Conservation (phyloP, 2,113 vertebrate species). For the Prionailurus bengalensis region DNA sequence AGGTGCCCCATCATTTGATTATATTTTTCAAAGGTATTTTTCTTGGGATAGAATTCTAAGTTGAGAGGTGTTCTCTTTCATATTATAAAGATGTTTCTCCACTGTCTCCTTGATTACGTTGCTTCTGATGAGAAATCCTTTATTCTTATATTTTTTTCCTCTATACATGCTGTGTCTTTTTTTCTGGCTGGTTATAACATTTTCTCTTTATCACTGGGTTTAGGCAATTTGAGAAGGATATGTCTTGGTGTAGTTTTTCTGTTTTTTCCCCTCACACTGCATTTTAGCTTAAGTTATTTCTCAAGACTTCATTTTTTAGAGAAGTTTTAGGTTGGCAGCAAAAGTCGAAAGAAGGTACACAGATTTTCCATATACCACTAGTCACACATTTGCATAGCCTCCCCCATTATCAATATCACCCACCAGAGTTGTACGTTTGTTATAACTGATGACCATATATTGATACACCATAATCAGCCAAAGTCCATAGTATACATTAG, state of each 20-base stretch:
- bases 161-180: neutral
- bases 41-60: neutral
- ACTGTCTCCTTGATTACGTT: neutral
- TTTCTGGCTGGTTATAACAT: neutral
- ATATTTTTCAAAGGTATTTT: neutral
- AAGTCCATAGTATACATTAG: neutral
- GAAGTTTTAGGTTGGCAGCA: neutral
- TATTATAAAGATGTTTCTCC: neutral
- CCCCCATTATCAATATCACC: neutral
- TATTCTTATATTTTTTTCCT: neutral
- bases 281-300: neutral
- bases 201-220: neutral
- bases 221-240: neutral
- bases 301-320: neutral
- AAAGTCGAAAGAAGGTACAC: neutral
- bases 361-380: neutral
- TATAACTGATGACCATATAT: neutral
- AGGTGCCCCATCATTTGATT: neutral
- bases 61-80: neutral
- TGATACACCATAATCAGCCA: neutral
- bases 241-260: neutral
- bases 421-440: neutral
- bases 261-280: neutral
- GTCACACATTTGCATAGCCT: neutral
- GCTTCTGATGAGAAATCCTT: neutral